A percentile compares a stretch with the other conserved stretches of the same genome.
Conservation (phyloP, 64 coral and sea anemone species). For the Astreopora myriophthalma region DNA sequence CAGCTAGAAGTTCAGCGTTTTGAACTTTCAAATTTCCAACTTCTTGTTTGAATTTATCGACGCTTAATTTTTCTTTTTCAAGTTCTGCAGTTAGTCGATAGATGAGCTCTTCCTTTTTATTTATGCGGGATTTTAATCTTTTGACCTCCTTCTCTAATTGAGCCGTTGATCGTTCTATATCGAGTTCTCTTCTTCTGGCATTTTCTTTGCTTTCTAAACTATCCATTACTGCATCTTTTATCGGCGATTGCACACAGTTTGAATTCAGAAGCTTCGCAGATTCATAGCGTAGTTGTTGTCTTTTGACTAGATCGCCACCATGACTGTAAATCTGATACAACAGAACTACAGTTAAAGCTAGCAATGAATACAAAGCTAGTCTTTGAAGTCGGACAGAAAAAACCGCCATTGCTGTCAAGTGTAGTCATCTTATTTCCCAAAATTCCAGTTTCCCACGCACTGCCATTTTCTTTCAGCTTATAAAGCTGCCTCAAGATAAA, state of each 20-base stretch:
- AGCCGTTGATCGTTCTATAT: conserved; percentile 1
- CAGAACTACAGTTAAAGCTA: conserved; percentile 31
- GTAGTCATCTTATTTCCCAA: conserved; percentile 28
- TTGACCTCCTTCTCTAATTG: conserved; percentile 49
- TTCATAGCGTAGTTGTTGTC: neutral
- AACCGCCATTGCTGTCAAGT: conserved; percentile 35
- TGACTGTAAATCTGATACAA: conserved; percentile 73
- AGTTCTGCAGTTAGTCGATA: conserved; percentile 52
- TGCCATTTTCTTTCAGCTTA: neutral
- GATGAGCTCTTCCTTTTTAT: conserved; percentile 36
- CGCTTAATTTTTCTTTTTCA: conserved; percentile 33
- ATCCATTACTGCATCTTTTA: neutral
- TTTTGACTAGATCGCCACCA: neutral
- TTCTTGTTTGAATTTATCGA: conserved; percentile 37
- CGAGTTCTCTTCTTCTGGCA: neutral
- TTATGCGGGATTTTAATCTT: conserved; percentile 61
- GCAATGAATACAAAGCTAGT: conserved; percentile 37
- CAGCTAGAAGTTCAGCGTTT: conserved; percentile 47
- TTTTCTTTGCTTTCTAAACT: neutral
- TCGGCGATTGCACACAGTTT: neutral
- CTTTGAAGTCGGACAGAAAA: conserved; percentile 62
- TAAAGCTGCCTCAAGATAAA: neutral
- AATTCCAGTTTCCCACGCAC: neutral
- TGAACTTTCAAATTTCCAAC: conserved; percentile 34
- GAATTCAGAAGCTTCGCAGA: neutral